These are phyloP conservation scores for Eulithis prunata DNA, from an alignment of 2,888 invertebrate species.

Conservation along the genomic window DNA sequence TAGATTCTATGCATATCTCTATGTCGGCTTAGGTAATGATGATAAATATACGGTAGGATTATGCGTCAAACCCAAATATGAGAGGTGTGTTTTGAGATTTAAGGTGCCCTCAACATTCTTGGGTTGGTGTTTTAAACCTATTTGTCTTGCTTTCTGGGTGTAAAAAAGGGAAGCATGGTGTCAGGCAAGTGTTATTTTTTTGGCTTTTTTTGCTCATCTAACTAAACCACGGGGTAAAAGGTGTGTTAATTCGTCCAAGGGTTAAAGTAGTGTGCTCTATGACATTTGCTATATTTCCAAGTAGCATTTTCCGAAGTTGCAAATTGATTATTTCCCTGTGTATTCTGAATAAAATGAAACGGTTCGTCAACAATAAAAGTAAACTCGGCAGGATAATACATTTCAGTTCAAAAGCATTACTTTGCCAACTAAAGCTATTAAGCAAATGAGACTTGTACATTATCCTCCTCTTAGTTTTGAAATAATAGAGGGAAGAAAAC, in stretches of 20 bases:
- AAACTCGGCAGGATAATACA: conserved; percentile 33
- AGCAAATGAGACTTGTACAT: conserved; percentile 42
- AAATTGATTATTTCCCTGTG: too few relatives aligned
- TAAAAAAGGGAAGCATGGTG: too few relatives aligned
- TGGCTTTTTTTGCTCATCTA: too few relatives aligned
- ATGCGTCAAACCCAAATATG: conserved; percentile 19
- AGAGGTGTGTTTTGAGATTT: conserved; percentile 10
- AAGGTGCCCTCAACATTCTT: background rate
- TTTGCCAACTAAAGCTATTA: conserved; percentile 41
- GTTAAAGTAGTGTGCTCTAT: too few relatives aligned
- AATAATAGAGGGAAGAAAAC: conserved; percentile 32
- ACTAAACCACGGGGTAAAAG: too few relatives aligned
- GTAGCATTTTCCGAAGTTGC: too few relatives aligned
- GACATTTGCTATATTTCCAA: too few relatives aligned
- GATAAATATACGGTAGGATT: conserved; percentile 39
- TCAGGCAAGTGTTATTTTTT: too few relatives aligned
- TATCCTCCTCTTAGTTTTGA: conserved; percentile 35
- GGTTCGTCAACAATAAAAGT: conserved; percentile 27
- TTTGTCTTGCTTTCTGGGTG: too few relatives aligned
- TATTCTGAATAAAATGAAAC: conserved; percentile 9
- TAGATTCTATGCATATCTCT: conserved; percentile 45
- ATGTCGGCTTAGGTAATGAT: conserved; percentile 42
- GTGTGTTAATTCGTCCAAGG: too few relatives aligned
- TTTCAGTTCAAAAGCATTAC: conserved; percentile 41
- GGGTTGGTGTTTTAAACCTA: background rate